Percentiles rank a stretch among this genome's conserved stretches.
phyloP scores from a whole-genome alignment of 37 sponge, comb jelly and placozoan genomes.

The Eunapius fragilis region DNA sequence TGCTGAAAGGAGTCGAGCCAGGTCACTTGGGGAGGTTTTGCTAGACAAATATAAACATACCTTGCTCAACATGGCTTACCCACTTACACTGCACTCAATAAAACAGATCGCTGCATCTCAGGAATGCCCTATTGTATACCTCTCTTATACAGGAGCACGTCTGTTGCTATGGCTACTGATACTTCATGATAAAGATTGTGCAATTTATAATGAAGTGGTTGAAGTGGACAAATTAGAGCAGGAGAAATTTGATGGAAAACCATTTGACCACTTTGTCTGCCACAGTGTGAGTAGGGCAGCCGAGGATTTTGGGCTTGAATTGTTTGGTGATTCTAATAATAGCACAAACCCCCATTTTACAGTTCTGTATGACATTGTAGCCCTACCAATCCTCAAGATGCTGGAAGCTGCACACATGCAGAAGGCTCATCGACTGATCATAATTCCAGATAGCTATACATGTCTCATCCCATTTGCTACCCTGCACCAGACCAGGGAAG shows the following conservation, averaged over 20 bases:
- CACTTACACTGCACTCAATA: constrained; percentile 30
- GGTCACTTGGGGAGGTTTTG: constrained; percentile 75
- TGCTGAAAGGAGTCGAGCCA: constrained; percentile 64
- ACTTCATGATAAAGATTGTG: constrained; percentile 4
- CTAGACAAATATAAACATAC: constrained; percentile 20
- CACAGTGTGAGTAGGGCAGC: constrained; percentile 30
- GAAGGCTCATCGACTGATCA: constrained; percentile 12
- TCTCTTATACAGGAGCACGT: constrained; percentile 68
- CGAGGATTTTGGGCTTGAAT: constrained; percentile 26
- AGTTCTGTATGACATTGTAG: constrained; percentile 54
- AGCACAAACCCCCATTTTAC: constrained; percentile 22
- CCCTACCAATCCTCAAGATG: constrained; percentile 34
- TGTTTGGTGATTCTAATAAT: constrained; percentile 15
- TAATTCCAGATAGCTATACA: constrained; percentile 69
- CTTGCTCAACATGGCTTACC: constrained; percentile 1
- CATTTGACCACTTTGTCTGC: constrained; percentile 57
- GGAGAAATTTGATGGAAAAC: constrained; percentile 60
- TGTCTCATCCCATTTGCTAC: constrained; percentile 60
- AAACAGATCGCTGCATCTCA: constrained; percentile 11
- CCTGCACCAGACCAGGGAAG: constrained; percentile 30
- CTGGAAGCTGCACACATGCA: neutral
- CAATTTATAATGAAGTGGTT: constrained; percentile 40
- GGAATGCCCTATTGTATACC: constrained; percentile 38
- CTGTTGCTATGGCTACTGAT: constrained; percentile 68
- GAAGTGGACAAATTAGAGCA: constrained; percentile 13